A percentile compares a stretch with the other conserved stretches of the same genome.
These are phyloP conservation scores for Xenus cinereus DNA, from an alignment of 2,113 vertebrate genomes.

Conservation along the genomic window DNA sequence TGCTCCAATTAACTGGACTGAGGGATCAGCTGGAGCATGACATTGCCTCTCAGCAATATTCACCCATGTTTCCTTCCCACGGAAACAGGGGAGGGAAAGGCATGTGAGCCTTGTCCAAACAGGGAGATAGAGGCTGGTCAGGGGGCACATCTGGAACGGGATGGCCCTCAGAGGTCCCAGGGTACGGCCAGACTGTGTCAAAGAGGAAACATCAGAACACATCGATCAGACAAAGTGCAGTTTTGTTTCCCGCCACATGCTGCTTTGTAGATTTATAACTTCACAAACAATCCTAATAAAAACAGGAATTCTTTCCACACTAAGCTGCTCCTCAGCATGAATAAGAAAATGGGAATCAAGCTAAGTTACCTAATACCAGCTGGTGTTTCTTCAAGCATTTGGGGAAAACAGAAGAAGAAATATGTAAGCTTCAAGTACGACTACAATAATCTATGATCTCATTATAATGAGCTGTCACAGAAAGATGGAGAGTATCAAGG, in stretches of 20 bases:
- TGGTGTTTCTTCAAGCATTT: constrained; percentile 6
- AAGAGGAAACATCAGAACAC: neutral
- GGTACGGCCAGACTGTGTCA: neutral
- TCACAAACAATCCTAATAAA: constrained; percentile 44
- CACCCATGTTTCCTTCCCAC: neutral
- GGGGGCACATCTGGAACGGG: constrained; percentile 24
- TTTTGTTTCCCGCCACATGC: neutral
- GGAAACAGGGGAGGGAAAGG: neutral
- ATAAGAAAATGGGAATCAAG: constrained; percentile 1
- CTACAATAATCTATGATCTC: neutral
- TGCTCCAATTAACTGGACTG: neutral
- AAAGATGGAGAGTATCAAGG: neutral
- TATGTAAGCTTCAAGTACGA: neutral
- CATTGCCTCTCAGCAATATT: neutral
- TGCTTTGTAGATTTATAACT: constrained; percentile 36
- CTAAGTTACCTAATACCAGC: constrained; percentile 17
- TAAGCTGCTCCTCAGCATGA: neutral
- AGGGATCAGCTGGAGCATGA: neutral
- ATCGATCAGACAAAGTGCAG: neutral
- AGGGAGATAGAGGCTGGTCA: constrained; percentile 1
- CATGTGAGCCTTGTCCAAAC: neutral
- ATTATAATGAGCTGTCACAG: neutral
- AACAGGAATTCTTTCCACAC: constrained; percentile 13
- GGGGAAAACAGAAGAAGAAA: constrained; percentile 12
- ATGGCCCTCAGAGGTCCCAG: neutral